These are phyloP conservation scores for Thyatira batis DNA, from an alignment of 2,888 invertebrate species.

Conservation along the genomic window DNA sequence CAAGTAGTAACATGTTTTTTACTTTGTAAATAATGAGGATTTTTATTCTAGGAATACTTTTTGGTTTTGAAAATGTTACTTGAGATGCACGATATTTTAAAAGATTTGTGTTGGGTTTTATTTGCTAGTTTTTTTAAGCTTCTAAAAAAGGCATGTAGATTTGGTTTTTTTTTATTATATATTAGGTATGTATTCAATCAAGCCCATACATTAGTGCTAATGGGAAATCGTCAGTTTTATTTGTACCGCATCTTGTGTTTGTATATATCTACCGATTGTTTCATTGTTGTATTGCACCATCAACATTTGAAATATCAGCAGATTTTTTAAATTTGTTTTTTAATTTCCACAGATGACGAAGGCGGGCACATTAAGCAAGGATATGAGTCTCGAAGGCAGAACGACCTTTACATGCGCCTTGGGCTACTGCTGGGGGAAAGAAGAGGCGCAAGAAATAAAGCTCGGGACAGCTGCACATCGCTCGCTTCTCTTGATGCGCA, in stretches of 20 bases:
- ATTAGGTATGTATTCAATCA: too few relatives aligned
- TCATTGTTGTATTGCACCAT: not conserved
- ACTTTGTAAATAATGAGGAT: too few relatives aligned
- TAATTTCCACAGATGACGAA: constrained; percentile 85
- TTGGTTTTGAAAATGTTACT: too few relatives aligned
- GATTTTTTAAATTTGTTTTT: constrained; percentile 7
- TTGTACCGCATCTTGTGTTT: too few relatives aligned
- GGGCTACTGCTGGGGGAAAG: constrained; percentile 90
- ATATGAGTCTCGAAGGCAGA: constrained; percentile 79
- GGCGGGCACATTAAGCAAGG: constrained; percentile 86
- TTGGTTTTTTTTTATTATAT: not conserved
- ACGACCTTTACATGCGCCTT: constrained; percentile 91
- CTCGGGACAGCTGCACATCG: constrained; percentile 76
- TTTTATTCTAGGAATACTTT: too few relatives aligned
- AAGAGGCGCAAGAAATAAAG: constrained; percentile 76
- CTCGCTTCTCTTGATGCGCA: constrained; percentile 84
- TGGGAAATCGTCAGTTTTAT: too few relatives aligned
- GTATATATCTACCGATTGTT: not conserved
- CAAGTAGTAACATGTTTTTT: too few relatives aligned
- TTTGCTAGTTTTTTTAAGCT: constrained; percentile 1
- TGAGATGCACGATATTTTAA: not conserved
- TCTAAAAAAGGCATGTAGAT: not conserved
- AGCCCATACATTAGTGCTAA: too few relatives aligned
- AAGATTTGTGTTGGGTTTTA: not conserved
- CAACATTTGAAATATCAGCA: too few relatives aligned